Evolutionary conservation across 2,797 vertebrate genomes (phyloP).

Genomic region (Acomys russatus): DNA sequence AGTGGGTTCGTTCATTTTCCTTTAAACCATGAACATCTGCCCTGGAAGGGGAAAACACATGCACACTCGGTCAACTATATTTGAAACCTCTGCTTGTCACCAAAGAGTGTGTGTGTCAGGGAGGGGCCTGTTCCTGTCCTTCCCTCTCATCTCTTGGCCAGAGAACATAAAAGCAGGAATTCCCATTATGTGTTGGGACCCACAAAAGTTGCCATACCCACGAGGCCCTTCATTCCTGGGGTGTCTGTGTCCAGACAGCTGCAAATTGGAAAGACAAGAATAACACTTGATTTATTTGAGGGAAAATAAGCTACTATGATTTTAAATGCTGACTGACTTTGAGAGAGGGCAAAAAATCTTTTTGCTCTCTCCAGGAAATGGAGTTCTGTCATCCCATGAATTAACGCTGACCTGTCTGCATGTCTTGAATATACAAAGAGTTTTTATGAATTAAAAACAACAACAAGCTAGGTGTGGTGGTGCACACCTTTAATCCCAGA

Average conservation of each 20-base stretch:
- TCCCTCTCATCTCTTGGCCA: slow-evolving; percentile 87
- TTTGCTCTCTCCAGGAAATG: neutral
- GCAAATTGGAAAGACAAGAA: slow-evolving; percentile 69
- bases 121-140: slow-evolving; percentile 70
- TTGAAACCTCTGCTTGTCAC: slow-evolving; percentile 89
- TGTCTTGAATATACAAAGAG: slow-evolving; percentile 60
- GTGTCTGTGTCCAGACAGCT: slow-evolving; percentile 34
- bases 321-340: slow-evolving; percentile 31
- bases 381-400: neutral
- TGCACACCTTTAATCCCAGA: too few species aligned
- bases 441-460: slow-evolving; percentile 52
- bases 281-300: neutral
- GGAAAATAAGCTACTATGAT: neutral
- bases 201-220: slow-evolving; percentile 81
- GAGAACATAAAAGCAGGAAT: slow-evolving; percentile 79
- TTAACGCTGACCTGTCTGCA: neutral
- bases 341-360: neutral
- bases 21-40: slow-evolving; percentile 90
- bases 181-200: slow-evolving; percentile 75
- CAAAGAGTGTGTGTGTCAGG: slow-evolving; percentile 79
- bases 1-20: slow-evolving; percentile 89
- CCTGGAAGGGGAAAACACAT: slow-evolving; percentile 76
- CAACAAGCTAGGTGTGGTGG: too few species aligned
- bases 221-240: slow-evolving; percentile 83
- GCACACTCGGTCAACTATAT: slow-evolving; percentile 89